Conservation (phyloP, 1,140 invertebrate genomes). For the Aphaenogaster floridana region DNA sequence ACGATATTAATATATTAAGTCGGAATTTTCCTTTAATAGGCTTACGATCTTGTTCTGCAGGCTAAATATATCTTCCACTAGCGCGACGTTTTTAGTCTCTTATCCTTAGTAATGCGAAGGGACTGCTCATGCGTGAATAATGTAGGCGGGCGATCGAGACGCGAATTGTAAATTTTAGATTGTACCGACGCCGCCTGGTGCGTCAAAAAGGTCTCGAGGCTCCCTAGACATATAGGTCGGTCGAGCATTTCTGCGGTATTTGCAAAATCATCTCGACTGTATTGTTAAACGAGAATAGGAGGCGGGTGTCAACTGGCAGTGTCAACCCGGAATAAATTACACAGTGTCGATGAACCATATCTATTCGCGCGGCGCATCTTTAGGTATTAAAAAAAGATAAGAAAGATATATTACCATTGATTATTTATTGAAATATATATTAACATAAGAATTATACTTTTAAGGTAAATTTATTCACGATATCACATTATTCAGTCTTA, state of each 20-base stretch:
- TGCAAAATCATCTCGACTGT: conserved; percentile 58
- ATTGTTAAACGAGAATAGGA: conserved; percentile 37
- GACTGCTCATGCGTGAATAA: conserved; percentile 48
- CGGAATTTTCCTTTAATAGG: conserved; percentile 24
- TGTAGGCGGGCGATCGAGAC: conserved; percentile 54
- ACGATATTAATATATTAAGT: conserved; percentile 10
- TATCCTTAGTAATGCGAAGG: conserved; percentile 47
- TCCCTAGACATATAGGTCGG: conserved; percentile 23
- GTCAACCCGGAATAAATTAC: conserved; percentile 52
- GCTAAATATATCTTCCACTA: conserved; percentile 34
- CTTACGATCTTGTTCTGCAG: conserved; percentile 20
- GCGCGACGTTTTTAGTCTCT: conserved; percentile 22
- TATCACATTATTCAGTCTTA: background rate
- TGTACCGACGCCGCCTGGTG: conserved; percentile 16
- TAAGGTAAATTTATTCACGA: background rate
- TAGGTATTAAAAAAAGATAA: background rate
- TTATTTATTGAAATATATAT: conserved; percentile 5
- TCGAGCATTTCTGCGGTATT: conserved; percentile 44
- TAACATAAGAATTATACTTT: background rate
- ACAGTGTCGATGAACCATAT: background rate
- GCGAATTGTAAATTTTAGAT: conserved; percentile 60
- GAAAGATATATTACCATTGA: background rate
- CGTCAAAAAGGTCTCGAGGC: conserved; percentile 32
- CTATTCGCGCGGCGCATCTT: background rate
- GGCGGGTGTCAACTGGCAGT: conserved; percentile 5